Base-by-base conservation (phyloP, 1,140 invertebrate genomes). In the Calephelis nemesis region DNA sequence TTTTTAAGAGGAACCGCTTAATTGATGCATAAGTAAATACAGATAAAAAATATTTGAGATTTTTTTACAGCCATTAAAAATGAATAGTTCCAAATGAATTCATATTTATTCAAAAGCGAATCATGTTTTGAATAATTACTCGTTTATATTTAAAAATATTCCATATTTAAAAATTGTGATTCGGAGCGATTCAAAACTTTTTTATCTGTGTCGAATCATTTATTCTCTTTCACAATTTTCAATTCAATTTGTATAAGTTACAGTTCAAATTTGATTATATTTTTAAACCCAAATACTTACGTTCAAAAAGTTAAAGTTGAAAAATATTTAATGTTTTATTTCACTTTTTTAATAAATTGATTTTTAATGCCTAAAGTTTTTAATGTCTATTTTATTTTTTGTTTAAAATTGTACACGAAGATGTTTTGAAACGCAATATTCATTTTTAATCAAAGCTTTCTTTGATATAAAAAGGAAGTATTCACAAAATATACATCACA, bases 41-140 rank as follows among this genome's bases (percentile, higher is more conserved):
- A 30, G 30, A 30, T 30, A 30, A 19, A 54, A 54, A 54, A 54
- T 54, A 54, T 54, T 54, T 30, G 50, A 19, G 19, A 19, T 8
- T 54, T 54, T 52, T 54, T 54, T 54, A 19, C 10, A 54, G 4
- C 50, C 50, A 15, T 54, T 19, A 54, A 54, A 54, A 54, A 54
- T 54, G 8, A 2, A 11, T 47, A 48, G 63, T 65, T 65, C 63
- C 63, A 52, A 54, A 19, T 54, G 50, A 54, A 54, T 54, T 52
- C 49, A 52, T 52, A 52, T 52, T 52, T 65, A 40, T 65, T 48
- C 63, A 65, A 65, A 65, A 65, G 47, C 63, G 47, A 49, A 30
- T 65, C 63, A 50, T 15, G 62, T 63, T 47, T 63, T 47, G 45
- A 48, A 19, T 47, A 47, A 30, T 19, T 45, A 45, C 42, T 47